phyloP scores from a whole-genome alignment of 1,140 invertebrate genomes.

The Zaprionus africanus region DNA sequence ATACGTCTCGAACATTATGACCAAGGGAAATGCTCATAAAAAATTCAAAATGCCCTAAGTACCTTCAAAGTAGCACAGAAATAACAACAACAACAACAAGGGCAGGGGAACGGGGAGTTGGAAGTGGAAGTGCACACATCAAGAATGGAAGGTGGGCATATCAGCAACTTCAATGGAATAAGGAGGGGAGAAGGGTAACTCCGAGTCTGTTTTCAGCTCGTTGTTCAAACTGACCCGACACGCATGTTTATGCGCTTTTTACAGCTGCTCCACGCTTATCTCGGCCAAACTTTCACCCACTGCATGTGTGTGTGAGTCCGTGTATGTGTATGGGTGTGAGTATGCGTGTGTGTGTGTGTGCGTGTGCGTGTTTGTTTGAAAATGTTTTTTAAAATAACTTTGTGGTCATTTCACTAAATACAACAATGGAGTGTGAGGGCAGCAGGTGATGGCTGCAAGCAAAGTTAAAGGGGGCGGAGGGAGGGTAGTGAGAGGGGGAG shows the following conservation, averaged over 20 bases:
- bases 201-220: conserved; percentile 19
- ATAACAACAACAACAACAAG: conserved; percentile 43
- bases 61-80: conserved; percentile 66
- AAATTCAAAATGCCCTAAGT: conserved; percentile 80
- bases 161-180: conserved; percentile 3
- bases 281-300: conserved; percentile 51
- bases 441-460: conserved; percentile 17
- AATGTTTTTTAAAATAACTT: conserved; percentile 79
- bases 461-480: not conserved
- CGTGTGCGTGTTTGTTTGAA: conserved; percentile 35
- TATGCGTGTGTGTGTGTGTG: not conserved
- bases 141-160: conserved; percentile 24
- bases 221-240: conserved; percentile 62
- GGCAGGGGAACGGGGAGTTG: conserved; percentile 19
- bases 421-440: conserved; percentile 1
- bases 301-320: conserved; percentile 1
- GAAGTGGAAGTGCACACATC: conserved; percentile 66
- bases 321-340: not conserved
- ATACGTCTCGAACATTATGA: conserved; percentile 70
- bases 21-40: conserved; percentile 66
- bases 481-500: too few species aligned
- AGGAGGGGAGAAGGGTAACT: not conserved
- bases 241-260: conserved; percentile 81
- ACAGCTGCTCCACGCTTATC: conserved; percentile 76
- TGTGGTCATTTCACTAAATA: conserved; percentile 80